phyloP scores from a whole-genome alignment of 2,888 invertebrate species.

The Caenorhabditis becei region DNA sequence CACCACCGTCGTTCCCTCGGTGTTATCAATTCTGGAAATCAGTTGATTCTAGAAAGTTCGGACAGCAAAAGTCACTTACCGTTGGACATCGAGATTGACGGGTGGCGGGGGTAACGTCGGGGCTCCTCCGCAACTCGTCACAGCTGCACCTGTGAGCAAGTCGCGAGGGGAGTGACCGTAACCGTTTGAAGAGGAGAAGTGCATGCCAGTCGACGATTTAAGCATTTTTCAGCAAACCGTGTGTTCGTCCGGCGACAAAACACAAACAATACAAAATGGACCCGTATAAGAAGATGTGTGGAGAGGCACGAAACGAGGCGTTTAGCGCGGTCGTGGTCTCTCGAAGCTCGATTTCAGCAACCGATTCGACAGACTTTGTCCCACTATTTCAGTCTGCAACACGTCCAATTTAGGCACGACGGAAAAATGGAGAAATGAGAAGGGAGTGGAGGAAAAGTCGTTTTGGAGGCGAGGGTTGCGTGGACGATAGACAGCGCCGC shows the following conservation, averaged over 20 bases:
- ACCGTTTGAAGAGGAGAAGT: slow-evolving; percentile 32
- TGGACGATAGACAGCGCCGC: neutral
- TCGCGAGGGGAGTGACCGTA: slow-evolving; percentile 44
- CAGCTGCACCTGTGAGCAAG: slow-evolving; percentile 41
- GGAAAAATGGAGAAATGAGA: slow-evolving; percentile 1
- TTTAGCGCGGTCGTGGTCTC: slow-evolving; percentile 52
- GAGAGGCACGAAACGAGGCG: slow-evolving; percentile 55
- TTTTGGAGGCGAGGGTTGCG: neutral
- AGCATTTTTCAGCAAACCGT: slow-evolving; percentile 55
- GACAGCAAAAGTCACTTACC: slow-evolving; percentile 5
- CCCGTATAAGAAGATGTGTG: slow-evolving; percentile 48
- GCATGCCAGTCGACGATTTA: slow-evolving; percentile 35
- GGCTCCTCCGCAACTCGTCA: slow-evolving; percentile 9
- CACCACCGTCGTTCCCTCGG: slow-evolving; percentile 55
- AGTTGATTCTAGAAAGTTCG: neutral
- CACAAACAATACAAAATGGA: slow-evolving; percentile 55
- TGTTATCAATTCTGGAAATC: slow-evolving; percentile 32
- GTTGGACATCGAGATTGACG: slow-evolving; percentile 46
- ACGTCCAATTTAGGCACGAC: neutral
- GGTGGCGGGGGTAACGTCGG: slow-evolving; percentile 36
- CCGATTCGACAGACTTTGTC: slow-evolving; percentile 53
- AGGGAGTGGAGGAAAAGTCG: too few species aligned
- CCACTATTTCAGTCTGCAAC: slow-evolving; percentile 53
- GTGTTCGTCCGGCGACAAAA: slow-evolving; percentile 28
- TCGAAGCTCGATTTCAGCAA: slow-evolving; percentile 53